Base-by-base conservation (phyloP, 2,113 vertebrate species). In the Azemiops feae region DNA sequence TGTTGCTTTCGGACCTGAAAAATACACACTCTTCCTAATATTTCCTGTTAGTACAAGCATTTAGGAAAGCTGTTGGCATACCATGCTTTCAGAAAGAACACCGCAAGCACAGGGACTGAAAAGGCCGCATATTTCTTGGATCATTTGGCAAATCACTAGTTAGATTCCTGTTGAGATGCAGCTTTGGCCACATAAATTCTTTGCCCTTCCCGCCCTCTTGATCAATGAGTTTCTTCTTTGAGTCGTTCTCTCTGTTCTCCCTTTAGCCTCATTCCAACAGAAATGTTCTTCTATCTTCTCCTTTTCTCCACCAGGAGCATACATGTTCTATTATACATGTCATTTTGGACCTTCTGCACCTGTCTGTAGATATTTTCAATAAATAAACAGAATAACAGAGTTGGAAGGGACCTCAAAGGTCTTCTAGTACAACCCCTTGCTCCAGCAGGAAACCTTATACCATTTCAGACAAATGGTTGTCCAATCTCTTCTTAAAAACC, bases 1-100 rank as follows among this genome's bases (percentile, higher is more conserved):
- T 91, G 94, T 91, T 94, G 90, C 95, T 96, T 95, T 94, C 64
- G 53, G 12, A 95, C 90, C 94, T 96, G 95, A 92, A 92, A 94
- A 92, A 94, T 95, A 90, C 91, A 96, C 92, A 95, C 81, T 92
- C 95, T 96, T 43, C 91, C 27, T 94, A 92, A 93, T 94, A 96
- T 91, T 69, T 95, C 96, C 95, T 96, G 52, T 81, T 94, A 95
- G 94, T 96, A 89, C 95, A 90, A 93, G 88, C 90, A 89, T 95
- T 96, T 96, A 93, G 96, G 95, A 95, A 94, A 95, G 90, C 85
- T 90, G 95, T 94, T 95, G 95, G 93, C 94, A 96, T 95, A 94
- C 94, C 96, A 96, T 95, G 94, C 91, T 94, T 96, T 95, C 96
- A 94, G 7, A 69, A 85, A 50, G 88, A 50, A 96, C 95, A 96